Conservation (phyloP, 1,140 invertebrate genomes). For the Drosophila truncata region DNA sequence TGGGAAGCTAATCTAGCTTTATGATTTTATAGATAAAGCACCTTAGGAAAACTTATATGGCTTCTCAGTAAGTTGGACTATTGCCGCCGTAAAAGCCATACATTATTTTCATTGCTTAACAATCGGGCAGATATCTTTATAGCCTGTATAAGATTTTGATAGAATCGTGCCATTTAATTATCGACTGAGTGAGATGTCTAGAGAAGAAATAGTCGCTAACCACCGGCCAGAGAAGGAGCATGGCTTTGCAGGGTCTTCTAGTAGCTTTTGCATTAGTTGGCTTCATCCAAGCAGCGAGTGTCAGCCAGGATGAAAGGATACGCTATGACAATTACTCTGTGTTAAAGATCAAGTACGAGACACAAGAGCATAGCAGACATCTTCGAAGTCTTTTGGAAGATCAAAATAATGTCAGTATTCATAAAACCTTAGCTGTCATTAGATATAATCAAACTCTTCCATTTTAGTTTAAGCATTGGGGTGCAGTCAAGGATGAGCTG, state of each 20-base stretch:
- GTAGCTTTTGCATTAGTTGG: conserved; percentile 5
- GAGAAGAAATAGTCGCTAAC: not conserved
- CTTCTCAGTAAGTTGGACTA: not conserved
- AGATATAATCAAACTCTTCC: not conserved
- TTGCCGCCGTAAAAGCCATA: not conserved
- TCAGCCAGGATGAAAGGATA: conserved; percentile 29
- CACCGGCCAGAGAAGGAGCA: not conserved
- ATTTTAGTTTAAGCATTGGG: conserved; percentile 64
- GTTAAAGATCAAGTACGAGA: conserved; percentile 57
- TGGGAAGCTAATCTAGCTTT: not conserved
- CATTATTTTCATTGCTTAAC: not conserved
- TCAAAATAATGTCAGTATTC: conserved; percentile 37
- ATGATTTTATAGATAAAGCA: not conserved
- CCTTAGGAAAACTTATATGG: not conserved
- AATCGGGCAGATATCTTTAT: conserved; percentile 2
- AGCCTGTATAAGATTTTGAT: not conserved
- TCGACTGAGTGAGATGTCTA: not conserved
- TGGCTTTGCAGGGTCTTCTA: not conserved
- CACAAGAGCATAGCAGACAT: conserved; percentile 27
- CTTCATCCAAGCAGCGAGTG: conserved; percentile 9
- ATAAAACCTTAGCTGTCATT: not conserved
- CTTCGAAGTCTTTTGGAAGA: conserved; percentile 35
- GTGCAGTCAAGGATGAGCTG: conserved; percentile 41
- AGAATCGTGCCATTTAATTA: conserved; percentile 1
- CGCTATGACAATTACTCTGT: conserved; percentile 70